Conservation (phyloP, 2,888 invertebrate species). For the Drosophila ezoana region DNA sequence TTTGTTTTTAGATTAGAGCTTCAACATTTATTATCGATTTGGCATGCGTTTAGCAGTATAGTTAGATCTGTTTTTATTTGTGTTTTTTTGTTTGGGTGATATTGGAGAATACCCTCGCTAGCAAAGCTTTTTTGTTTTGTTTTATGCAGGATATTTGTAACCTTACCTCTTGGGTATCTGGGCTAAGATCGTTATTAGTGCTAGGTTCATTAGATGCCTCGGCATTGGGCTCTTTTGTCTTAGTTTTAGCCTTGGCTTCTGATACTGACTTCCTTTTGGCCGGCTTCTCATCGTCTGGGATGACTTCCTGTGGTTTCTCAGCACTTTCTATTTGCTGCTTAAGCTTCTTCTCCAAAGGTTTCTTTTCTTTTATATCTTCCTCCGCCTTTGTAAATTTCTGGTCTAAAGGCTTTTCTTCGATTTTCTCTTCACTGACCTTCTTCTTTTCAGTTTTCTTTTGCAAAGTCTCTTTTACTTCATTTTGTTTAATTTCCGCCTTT, state of each 20-base stretch:
- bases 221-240: neutral
- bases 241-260: conserved; percentile 1
- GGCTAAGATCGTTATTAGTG: conserved; percentile 1
- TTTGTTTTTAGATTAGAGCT: neutral
- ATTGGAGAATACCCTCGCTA: neutral
- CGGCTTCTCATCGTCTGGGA: neutral
- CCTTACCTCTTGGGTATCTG: conserved; percentile 34
- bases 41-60: conserved; percentile 9
- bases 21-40: neutral
- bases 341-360: neutral
- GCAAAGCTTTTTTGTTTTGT: neutral
- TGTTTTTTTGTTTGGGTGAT: conserved; percentile 11
- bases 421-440: neutral
- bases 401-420: neutral
- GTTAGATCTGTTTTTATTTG: neutral
- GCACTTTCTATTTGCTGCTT: neutral
- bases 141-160: conserved; percentile 5
- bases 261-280: neutral
- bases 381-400: neutral
- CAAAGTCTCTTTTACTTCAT: conserved; percentile 11
- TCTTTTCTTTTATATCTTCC: conserved; percentile 6
- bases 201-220: neutral
- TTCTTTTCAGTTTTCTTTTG: conserved; percentile 20
- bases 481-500: conserved; percentile 26
- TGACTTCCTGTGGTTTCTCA: neutral